Conservation (phyloP, 2,113 vertebrate genomes). For the Cathartes aura region DNA sequence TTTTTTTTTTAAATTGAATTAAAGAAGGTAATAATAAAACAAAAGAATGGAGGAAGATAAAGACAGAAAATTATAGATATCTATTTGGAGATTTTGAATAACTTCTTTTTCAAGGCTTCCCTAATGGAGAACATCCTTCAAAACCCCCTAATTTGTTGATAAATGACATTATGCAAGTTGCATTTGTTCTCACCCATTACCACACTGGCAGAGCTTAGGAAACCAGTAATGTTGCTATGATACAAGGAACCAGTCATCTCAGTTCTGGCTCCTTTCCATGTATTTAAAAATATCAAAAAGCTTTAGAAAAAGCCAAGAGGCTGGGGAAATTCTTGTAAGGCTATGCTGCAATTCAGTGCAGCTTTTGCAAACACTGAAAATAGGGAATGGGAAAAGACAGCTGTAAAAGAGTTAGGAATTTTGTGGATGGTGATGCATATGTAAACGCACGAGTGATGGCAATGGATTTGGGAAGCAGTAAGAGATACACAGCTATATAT, state of each 20-base stretch:
- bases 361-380: conserved; percentile 9
- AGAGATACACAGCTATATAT: neutral
- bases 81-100: neutral
- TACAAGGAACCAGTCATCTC: conserved; percentile 52
- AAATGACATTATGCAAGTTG: conserved; percentile 44
- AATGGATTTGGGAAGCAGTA: neutral
- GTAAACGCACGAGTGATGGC: neutral
- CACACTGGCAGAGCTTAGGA: conserved; percentile 14
- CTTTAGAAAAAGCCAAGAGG: conserved; percentile 36
- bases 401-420: neutral
- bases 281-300: conserved; percentile 69
- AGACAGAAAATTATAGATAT: neutral
- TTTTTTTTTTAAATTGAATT: neutral
- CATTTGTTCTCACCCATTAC: conserved; percentile 49
- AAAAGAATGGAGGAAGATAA: neutral
- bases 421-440: neutral
- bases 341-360: neutral
- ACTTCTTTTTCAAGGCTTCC: conserved; percentile 19
- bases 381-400: neutral
- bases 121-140: neutral
- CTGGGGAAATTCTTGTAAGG: conserved; percentile 25
- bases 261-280: conserved; percentile 55
- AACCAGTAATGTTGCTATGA: conserved; percentile 60
- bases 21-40: neutral
- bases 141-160: conserved; percentile 48